Percentiles rank a stretch among this genome's conserved stretches.
Evolutionary conservation across 2,113 vertebrate genomes (phyloP).

Genomic region (Felis catus): F.catus_Fca126_mat1.0 CM031419.1:183401501-183402000

Average conservation of each 20-base stretch:
- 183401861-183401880: not conserved
- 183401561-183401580: too few relatives aligned
- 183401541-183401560: too few relatives aligned
- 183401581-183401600: too few relatives aligned
- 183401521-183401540: not conserved
- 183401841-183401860: not conserved
- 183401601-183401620: too few relatives aligned
- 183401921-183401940: not conserved
- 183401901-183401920: not conserved
- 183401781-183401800: not conserved
- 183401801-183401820: not conserved
- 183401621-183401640: too few relatives aligned
- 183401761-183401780: not conserved
- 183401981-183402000: not conserved
- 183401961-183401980: not conserved
- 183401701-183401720: not conserved
- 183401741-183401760: not conserved
- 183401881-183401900: not conserved
- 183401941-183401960: not conserved
- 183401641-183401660: too few relatives aligned
- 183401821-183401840: not conserved
- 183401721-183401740: not conserved
- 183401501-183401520: not conserved
- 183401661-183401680: too few relatives aligned
- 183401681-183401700: not conserved